Conservation (phyloP, 2,113 vertebrate genomes). For the Mus spicilegus region DNA sequence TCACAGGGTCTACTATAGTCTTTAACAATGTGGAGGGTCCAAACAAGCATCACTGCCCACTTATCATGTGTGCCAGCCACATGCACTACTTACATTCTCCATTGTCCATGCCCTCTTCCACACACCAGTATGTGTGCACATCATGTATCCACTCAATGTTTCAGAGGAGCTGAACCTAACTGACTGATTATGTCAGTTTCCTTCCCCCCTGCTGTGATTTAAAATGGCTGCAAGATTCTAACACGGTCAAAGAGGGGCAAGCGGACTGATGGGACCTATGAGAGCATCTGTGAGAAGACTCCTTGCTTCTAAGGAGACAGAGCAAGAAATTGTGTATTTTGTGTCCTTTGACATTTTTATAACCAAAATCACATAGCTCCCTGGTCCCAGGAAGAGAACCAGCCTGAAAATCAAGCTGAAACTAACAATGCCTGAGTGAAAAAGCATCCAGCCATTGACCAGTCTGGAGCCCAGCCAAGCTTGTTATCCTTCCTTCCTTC, state of each 20-base stretch:
- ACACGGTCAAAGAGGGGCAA: background rate
- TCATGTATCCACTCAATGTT: background rate
- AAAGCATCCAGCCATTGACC: background rate
- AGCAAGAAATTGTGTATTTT: conserved; percentile 19
- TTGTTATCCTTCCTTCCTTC: background rate
- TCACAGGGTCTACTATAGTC: background rate
- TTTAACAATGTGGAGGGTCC: background rate
- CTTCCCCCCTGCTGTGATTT: background rate
- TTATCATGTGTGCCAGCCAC: background rate
- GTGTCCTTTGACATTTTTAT: conserved; percentile 50
- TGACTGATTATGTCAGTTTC: background rate
- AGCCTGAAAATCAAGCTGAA: conserved; percentile 29
- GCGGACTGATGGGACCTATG: background rate
- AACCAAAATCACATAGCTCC: background rate
- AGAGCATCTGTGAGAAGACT: background rate
- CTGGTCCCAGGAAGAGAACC: background rate
- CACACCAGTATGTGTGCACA: background rate
- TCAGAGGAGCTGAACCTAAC: background rate
- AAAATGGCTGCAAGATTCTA: background rate
- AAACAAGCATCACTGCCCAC: background rate
- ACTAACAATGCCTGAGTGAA: background rate
- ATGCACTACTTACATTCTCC: fast-evolving
- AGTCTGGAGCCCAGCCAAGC: background rate
- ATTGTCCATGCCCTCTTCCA: fast-evolving
- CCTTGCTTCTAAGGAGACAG: conserved; percentile 31